Conservation (phyloP, 2,113 vertebrate genomes). For the Xenopus laevis region DNA sequence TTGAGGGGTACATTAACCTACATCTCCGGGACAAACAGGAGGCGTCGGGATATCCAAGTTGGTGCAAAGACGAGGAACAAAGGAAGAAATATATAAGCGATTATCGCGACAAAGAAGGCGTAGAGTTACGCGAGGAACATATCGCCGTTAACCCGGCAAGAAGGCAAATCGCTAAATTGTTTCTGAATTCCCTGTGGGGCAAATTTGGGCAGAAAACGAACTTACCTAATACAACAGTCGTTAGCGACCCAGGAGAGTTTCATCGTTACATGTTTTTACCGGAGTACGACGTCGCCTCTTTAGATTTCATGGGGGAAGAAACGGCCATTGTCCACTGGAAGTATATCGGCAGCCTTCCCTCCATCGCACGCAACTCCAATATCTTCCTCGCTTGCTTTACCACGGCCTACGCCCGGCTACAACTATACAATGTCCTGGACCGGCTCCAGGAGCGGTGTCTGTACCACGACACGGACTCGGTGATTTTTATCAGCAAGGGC, state of each 20-base stretch:
- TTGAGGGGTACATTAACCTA: neutral
- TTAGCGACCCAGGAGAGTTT: neutral
- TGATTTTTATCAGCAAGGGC: conserved; percentile 6
- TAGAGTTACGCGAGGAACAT: neutral
- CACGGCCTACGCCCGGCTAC: neutral
- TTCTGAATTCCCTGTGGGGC: neutral
- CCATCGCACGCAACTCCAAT: neutral
- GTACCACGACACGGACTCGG: neutral
- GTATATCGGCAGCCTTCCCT: neutral
- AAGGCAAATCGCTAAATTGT: conserved; percentile 8
- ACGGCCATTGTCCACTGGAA: neutral
- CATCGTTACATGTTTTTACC: neutral
- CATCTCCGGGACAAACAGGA: conserved; percentile 7
- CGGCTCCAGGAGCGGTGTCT: neutral
- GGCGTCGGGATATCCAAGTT: neutral
- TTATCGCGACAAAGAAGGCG: neutral
- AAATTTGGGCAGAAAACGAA: conserved; percentile 8
- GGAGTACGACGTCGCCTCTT: neutral
- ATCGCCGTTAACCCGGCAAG: neutral
- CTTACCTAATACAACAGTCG: neutral
- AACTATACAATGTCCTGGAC: conserved; percentile 10
- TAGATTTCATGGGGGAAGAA: neutral
- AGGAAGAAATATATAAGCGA: neutral
- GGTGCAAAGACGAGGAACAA: neutral
- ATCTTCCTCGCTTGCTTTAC: neutral